These are phyloP conservation scores for Formicarius rufipectus DNA, from an alignment of 2,113 vertebrate genomes.

Conservation along the genomic window DNA sequence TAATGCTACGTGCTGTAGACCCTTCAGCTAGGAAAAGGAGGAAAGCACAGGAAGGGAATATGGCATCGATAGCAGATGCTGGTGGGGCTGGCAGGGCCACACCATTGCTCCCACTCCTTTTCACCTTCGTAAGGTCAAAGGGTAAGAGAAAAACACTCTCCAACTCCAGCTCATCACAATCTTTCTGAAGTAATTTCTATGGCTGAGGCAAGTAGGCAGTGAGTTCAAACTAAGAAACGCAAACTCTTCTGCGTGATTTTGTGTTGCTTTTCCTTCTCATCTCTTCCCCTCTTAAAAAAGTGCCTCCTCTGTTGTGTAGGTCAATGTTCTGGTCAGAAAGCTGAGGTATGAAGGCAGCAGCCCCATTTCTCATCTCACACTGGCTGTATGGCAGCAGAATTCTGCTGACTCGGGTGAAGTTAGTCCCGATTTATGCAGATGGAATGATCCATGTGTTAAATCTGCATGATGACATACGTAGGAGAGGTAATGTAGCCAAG, in stretches of 20 bases:
- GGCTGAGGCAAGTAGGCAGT: not conserved
- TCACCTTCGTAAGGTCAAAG: not conserved
- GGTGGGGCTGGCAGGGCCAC: not conserved
- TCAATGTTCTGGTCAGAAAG: not conserved
- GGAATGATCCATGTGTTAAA: not conserved
- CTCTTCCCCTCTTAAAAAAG: not conserved
- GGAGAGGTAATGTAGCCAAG: not conserved
- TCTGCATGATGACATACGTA: not conserved
- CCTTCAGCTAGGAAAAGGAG: not conserved
- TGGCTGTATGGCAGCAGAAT: not conserved
- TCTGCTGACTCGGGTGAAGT: not conserved
- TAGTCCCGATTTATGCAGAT: fast-evolving
- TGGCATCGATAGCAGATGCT: not conserved
- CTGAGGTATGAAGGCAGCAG: not conserved
- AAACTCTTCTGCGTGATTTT: not conserved
- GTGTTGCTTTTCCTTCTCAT: not conserved
- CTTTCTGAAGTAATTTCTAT: not conserved
- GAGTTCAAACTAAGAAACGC: not conserved
- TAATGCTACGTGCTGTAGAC: not conserved
- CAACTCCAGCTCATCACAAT: not conserved
- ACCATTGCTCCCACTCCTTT: not conserved
- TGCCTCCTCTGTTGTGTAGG: not conserved
- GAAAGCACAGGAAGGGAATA: not conserved
- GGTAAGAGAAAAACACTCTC: not conserved
- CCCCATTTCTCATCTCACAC: not conserved